These are phyloP conservation scores for Conomelus anceps DNA, from an alignment of 2,888 invertebrate species.

Conservation along the genomic window DNA sequence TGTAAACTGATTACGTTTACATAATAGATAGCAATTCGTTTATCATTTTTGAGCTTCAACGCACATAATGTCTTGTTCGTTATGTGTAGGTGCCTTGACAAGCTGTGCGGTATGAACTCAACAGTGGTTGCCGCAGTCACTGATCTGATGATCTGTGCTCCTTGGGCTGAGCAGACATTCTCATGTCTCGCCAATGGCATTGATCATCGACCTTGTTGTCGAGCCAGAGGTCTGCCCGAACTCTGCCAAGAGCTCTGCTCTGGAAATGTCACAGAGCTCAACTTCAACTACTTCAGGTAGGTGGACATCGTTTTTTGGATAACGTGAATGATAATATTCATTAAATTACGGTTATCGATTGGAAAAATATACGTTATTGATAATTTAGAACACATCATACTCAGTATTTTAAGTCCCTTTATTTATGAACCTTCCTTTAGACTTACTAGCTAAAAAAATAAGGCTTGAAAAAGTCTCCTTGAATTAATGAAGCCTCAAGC, in stretches of 20 bases:
- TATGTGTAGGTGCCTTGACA: conserved; percentile 55
- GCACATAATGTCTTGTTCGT: background rate
- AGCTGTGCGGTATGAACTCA: conserved; percentile 67
- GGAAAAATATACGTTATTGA: too few species aligned
- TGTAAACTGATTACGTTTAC: too few species aligned
- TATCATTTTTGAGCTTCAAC: too few species aligned
- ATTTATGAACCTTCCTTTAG: too few species aligned
- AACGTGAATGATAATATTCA: too few species aligned
- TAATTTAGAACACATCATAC: too few species aligned
- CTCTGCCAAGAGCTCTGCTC: conserved; percentile 70
- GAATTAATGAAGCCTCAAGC: too few species aligned
- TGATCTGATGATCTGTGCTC: conserved; percentile 83
- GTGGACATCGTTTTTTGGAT: conserved; percentile 38
- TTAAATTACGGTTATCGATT: too few species aligned
- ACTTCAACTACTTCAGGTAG: conserved; percentile 78
- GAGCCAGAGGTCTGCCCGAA: conserved; percentile 64
- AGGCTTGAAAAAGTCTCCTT: too few species aligned
- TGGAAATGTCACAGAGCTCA: conserved; percentile 68
- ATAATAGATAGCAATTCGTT: too few species aligned
- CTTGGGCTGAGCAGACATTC: conserved; percentile 76
- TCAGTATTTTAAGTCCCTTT: too few species aligned
- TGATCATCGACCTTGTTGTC: conserved; percentile 77
- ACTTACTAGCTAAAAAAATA: too few species aligned
- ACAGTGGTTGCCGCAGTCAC: conserved; percentile 56
- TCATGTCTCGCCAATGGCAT: conserved; percentile 70